These are phyloP conservation scores for Melanerpes aurifrons DNA, from an alignment of 2,113 vertebrate genomes.

Conservation along the genomic window DNA sequence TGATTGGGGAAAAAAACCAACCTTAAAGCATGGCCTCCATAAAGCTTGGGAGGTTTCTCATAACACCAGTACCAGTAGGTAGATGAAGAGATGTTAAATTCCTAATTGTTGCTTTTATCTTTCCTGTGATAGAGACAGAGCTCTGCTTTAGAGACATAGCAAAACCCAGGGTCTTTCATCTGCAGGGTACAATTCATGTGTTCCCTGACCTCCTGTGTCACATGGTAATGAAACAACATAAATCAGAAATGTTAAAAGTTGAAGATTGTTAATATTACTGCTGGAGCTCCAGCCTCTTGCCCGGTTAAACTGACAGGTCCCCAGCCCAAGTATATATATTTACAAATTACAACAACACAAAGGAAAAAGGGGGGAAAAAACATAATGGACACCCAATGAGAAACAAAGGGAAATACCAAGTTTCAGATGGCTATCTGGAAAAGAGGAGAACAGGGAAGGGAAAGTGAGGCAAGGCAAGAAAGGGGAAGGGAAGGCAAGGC, in stretches of 20 bases:
- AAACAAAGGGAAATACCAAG: constrained; percentile 36
- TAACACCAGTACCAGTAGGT: constrained; percentile 40
- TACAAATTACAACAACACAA: not conserved
- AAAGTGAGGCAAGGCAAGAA: no score
- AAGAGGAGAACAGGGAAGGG: not conserved
- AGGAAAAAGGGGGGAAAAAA: not conserved
- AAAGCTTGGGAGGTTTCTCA: constrained; percentile 55
- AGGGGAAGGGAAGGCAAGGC: no score
- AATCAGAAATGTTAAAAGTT: constrained; percentile 71
- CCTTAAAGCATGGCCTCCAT: constrained; percentile 24
- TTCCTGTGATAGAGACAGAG: constrained; percentile 44
- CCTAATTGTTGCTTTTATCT: constrained; percentile 65
- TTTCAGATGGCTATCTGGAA: constrained; percentile 21
- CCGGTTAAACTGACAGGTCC: constrained; percentile 46
- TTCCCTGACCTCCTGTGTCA: constrained; percentile 58
- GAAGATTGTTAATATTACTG: constrained; percentile 72
- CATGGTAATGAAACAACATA: constrained; percentile 71
- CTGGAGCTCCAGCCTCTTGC: constrained; percentile 54
- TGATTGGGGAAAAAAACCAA: constrained; percentile 14
- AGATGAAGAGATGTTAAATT: constrained; percentile 66
- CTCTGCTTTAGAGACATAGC: constrained; percentile 51
- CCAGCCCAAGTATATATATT: constrained; percentile 62
- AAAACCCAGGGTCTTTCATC: constrained; percentile 63
- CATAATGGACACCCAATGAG: constrained; percentile 35
- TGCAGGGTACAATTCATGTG: constrained; percentile 69